Evolutionary conservation across 1,140 invertebrate genomes (phyloP).

Genomic region (Drosophila willistoni): DNA sequence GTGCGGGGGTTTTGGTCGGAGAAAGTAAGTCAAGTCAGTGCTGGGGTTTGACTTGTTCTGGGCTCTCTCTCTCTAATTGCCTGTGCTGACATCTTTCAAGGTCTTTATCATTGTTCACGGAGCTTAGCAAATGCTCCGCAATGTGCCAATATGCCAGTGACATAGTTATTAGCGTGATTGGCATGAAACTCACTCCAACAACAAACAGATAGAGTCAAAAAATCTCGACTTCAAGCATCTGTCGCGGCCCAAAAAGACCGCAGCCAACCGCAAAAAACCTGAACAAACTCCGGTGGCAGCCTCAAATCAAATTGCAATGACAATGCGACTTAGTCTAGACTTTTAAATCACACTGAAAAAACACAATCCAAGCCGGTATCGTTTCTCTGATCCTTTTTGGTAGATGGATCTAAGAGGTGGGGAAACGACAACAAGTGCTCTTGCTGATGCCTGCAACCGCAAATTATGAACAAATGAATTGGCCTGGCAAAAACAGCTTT

Average conservation of each 20-base stretch:
- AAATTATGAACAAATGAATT: slow-evolving; percentile 78
- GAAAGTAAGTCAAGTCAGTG: slow-evolving; percentile 65
- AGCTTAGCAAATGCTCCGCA: slow-evolving; percentile 61
- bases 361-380: slow-evolving; percentile 25
- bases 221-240: slow-evolving; percentile 38
- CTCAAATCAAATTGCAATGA: slow-evolving; percentile 59
- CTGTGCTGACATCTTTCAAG: slow-evolving; percentile 65
- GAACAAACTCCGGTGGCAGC: slow-evolving; percentile 50
- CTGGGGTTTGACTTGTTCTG: slow-evolving; percentile 33
- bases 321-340: slow-evolving; percentile 55
- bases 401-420: not conserved
- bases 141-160: slow-evolving; percentile 63
- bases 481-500: slow-evolving; percentile 55
- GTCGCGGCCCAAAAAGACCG: slow-evolving; percentile 52
- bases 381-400: slow-evolving; percentile 59
- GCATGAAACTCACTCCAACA: slow-evolving; percentile 58
- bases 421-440: slow-evolving; percentile 54
- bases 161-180: slow-evolving; percentile 78
- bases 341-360: slow-evolving; percentile 55
- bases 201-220: slow-evolving; percentile 27
- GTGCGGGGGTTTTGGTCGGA: slow-evolving; percentile 40
- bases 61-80: slow-evolving; percentile 60
- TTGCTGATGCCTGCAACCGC: slow-evolving; percentile 50
- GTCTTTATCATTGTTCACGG: slow-evolving; percentile 57
- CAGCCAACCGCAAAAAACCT: slow-evolving; percentile 44